Evolutionary conservation across 2,888 invertebrate genomes (phyloP), one percentile per base, ranked within the genome.

Genomic region (Drosophila testacea): DNA sequence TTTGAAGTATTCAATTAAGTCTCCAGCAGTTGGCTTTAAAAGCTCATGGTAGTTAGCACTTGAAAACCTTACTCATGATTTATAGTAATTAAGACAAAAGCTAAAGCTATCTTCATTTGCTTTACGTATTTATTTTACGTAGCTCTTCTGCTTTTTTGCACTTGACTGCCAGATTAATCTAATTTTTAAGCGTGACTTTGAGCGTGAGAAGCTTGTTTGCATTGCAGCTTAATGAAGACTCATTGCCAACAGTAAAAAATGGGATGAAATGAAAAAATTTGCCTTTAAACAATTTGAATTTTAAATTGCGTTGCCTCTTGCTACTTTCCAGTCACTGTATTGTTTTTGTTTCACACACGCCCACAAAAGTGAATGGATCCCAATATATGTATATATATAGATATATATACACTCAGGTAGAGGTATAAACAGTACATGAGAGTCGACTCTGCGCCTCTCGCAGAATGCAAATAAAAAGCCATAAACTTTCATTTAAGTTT

Each of bases 401-500:
- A 32, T 32, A 16, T 55, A 9, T 34, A 36, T 44, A 51, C 39
- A 48, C 30, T 38, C 13, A 42, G 55, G 50, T 34, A 44, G 61
- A 67, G 74, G 78, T 67, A 67, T 47, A 39, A 73, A 57, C 51
- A 60, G 39, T 51, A 55, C 42, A 66, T 52, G 42, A 60, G 55
- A 64, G 60, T 39, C 54, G 13, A 36, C 64, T 30, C 50, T 28
- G 34, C 50, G 57, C 39, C 39, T 44, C 60, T 61, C 76, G 71
- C 68, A 78, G 65, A 79, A 78, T 83, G 83, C 84, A 82, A 83
- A 81, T 83, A 88, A 82, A 88, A 83, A 81, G 78, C 81, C 89
- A 90, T 90, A 83, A 90, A 90, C 85, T 90, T 90, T 90, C 83
- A 91, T 91, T 91, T 90, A 85, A 90, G 87, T 90, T 90, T 89